phyloP scores from a whole-genome alignment of 2,797 vertebrate species.

The Acrossocheilus fasciatus region DNA sequence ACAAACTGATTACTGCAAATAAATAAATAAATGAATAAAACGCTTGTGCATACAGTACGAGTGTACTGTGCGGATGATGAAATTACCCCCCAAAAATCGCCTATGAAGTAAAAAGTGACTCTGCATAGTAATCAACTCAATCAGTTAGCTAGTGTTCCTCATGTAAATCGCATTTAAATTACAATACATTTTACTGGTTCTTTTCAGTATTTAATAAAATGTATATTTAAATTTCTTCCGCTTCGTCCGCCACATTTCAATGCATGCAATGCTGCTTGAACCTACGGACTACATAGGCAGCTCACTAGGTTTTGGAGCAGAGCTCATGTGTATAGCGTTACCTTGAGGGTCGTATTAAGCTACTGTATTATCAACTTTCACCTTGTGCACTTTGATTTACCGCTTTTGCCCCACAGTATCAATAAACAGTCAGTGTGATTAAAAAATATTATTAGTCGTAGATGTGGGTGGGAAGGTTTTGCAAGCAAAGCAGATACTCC shows the following conservation, averaged over 20 bases:
- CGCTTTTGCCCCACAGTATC: slow-evolving; percentile 21
- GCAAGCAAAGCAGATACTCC: slow-evolving; percentile 10
- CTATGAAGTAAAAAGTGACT: neutral
- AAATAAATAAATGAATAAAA: neutral
- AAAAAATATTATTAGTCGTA: neutral
- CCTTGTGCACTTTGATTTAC: slow-evolving; percentile 36
- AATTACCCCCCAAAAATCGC: neutral
- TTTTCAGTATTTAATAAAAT: neutral
- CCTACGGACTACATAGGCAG: neutral
- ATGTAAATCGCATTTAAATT: neutral
- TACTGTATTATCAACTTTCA: slow-evolving; percentile 1
- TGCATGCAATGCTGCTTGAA: neutral
- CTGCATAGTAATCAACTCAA: too few relatives aligned
- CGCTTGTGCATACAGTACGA: too few relatives aligned
- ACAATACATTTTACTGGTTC: neutral
- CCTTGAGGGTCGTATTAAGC: slow-evolving; percentile 1
- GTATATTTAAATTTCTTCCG: neutral
- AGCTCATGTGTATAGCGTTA: neutral
- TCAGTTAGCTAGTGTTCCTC: neutral
- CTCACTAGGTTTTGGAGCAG: neutral
- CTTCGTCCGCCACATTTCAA: neutral
- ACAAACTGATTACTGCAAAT: neutral
- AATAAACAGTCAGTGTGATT: slow-evolving; percentile 30
- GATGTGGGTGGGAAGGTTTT: slow-evolving; percentile 36
- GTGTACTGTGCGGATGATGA: neutral